Conservation (phyloP, 2,797 vertebrate genomes). For the Enteromius trimaculatus region DNA sequence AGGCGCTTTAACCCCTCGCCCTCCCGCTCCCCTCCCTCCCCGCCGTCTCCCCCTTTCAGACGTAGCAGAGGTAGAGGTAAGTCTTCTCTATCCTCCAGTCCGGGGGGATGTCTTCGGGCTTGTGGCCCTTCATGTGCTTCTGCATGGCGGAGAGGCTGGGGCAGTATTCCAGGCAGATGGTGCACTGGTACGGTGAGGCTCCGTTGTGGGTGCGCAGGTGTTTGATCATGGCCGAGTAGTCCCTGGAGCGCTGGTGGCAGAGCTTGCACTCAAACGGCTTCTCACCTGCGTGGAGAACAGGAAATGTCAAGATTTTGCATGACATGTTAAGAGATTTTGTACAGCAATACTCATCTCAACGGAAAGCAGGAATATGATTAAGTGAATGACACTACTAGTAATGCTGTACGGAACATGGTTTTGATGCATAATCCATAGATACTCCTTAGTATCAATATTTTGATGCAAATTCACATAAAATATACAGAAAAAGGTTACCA, state of each 20-base stretch:
- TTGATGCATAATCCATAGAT: not conserved
- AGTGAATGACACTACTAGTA: not conserved
- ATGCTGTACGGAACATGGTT: not conserved
- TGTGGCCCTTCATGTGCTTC: slow-evolving; percentile 83
- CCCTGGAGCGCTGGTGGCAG: slow-evolving; percentile 86
- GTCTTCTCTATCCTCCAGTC: slow-evolving; percentile 87
- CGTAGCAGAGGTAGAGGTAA: slow-evolving; percentile 88
- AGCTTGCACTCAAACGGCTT: slow-evolving; percentile 88
- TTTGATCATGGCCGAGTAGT: slow-evolving; percentile 91
- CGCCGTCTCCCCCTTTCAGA: slow-evolving; percentile 67
- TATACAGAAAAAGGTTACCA: not conserved
- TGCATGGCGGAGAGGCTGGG: slow-evolving; percentile 86
- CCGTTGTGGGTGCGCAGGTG: slow-evolving; percentile 88
- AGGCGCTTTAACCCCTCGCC: slow-evolving; percentile 4
- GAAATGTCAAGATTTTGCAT: slow-evolving; percentile 26
- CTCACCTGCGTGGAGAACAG: slow-evolving; percentile 73
- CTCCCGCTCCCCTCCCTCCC: slow-evolving; percentile 18
- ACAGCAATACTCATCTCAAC: not conserved
- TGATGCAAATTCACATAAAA: not conserved
- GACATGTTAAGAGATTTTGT: not conserved
- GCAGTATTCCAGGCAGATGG: slow-evolving; percentile 83
- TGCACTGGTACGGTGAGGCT: slow-evolving; percentile 85
- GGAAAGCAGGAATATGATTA: not conserved
- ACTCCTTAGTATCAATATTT: not conserved
- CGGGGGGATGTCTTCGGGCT: slow-evolving; percentile 82